A percentile compares a stretch with the other conserved stretches of the same genome.
Conservation (phyloP, 2,888 invertebrate species). For the Drosophila yooni region DNA sequence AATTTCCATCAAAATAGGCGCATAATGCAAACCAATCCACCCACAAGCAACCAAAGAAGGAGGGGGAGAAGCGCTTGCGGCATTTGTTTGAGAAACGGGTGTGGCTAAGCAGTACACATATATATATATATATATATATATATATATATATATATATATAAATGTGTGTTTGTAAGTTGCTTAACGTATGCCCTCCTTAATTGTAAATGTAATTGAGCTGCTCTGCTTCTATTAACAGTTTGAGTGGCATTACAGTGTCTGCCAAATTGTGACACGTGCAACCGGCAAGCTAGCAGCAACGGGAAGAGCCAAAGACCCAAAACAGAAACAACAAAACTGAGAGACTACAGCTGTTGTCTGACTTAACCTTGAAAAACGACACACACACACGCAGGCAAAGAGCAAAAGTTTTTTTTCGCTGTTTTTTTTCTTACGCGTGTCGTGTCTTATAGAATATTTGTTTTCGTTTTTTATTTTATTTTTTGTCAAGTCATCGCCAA, state of each 20-base stretch:
- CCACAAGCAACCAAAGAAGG: conserved; percentile 27
- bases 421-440: conserved; percentile 51
- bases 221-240: conserved; percentile 28
- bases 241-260: conserved; percentile 12
- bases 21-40: conserved; percentile 46
- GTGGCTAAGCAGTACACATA: conserved; percentile 19
- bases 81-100: conserved; percentile 45
- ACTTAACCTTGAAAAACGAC: conserved; percentile 60
- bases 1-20: conserved; percentile 69
- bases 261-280: conserved; percentile 42
- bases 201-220: conserved; percentile 22
- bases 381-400: conserved; percentile 16
- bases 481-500: conserved; percentile 46
- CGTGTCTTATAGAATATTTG: conserved; percentile 36
- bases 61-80: conserved; percentile 6
- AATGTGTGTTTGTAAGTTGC: conserved; percentile 1
- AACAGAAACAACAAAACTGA: conserved; percentile 40
- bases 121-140: background rate
- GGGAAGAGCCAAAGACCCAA: conserved; percentile 20
- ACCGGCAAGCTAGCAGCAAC: conserved; percentile 26
- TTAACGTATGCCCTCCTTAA: conserved; percentile 1
- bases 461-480: conserved; percentile 21
- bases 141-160: background rate
- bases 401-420: conserved; percentile 17
- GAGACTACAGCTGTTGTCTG: conserved; percentile 59